Evolutionary conservation across 2,797 vertebrate genomes (phyloP).

Genomic region (Saguinus oedipus): DNA sequence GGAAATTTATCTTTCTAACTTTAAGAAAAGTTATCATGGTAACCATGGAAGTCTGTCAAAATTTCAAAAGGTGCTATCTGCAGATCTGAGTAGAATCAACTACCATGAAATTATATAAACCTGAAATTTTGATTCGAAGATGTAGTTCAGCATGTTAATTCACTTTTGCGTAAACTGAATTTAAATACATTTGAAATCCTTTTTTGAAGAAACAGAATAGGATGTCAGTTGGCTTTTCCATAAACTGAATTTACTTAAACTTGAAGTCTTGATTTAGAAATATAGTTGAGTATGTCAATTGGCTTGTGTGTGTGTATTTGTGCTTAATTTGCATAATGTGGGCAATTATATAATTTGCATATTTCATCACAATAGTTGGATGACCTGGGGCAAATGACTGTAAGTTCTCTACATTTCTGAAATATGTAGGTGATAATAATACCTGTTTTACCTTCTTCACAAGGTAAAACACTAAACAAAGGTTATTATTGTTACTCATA

Average conservation of each 20-base stretch:
- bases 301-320: not conserved
- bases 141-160: not conserved
- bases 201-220: slow-evolving; percentile 36
- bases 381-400: not conserved
- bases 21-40: not conserved
- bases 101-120: not conserved
- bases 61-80: not conserved
- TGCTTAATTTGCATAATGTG: slow-evolving; percentile 62
- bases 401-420: not conserved
- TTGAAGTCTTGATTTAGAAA: slow-evolving; percentile 45
- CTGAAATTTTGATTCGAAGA: slow-evolving; percentile 5
- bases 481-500: slow-evolving; percentile 2
- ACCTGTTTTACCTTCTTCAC: slow-evolving; percentile 3
- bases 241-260: slow-evolving; percentile 33
- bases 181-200: slow-evolving; percentile 38
- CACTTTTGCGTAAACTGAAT: not conserved
- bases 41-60: not conserved
- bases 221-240: not conserved
- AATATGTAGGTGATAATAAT: slow-evolving; percentile 38
- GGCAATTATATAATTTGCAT: slow-evolving; percentile 37
- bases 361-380: not conserved
- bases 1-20: not conserved
- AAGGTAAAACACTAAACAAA: slow-evolving; percentile 16
- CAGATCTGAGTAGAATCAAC: not conserved
- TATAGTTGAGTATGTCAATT: slow-evolving; percentile 38